Base-by-base conservation (phyloP, 2,797 vertebrate genomes). In the Schizopygopsis malacanthus region DNA sequence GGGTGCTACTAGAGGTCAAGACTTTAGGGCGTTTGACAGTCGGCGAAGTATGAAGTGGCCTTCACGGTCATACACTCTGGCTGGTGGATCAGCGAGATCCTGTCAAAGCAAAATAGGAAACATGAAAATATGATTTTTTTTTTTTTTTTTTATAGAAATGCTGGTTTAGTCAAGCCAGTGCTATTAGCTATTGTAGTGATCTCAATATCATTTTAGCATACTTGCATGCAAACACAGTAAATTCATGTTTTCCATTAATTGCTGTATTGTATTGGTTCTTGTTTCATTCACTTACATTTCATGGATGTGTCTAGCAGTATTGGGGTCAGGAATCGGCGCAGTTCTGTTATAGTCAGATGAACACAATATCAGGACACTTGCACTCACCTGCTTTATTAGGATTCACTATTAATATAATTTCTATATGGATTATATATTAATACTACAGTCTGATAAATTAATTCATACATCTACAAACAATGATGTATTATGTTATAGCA, bases 251-350 rank as follows among this genome's bases (percentile, higher is more conserved):
- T 37, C 9, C 47, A 52, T 77, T 56, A 59, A 39, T 4, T 39
- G 18, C 28, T 52, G 28, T 54, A 9, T 75, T 73, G 4, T n/a
- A n/a, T 39, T 59, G 33, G 33, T 56, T 59, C 3, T 77, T 56
- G 18, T 16, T 59, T 59, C 22, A 18, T 61, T 43, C 7, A 43
- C 77, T 79, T 79, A 79, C 77, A 79, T 61, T 63, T 79, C 13
- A 1, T 11, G 8, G 54, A 79, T 63, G 13, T 6, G 22, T 79
- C 25, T 61, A 25, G 39, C n/a, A 79, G 9, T 10, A 18, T 18
- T 0, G 4, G 0, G 39, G 77, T 45, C 56, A 28, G 37, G 39
- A 61, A 45, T 11, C 54, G 0, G 11, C 0, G 6, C 20, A 9
- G 75, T 41, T 22, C 77, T 79, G 54, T 79, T 2, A 63, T 63